Base-by-base conservation (phyloP, 2,797 vertebrate genomes). In the Xenops minutus region DNA sequence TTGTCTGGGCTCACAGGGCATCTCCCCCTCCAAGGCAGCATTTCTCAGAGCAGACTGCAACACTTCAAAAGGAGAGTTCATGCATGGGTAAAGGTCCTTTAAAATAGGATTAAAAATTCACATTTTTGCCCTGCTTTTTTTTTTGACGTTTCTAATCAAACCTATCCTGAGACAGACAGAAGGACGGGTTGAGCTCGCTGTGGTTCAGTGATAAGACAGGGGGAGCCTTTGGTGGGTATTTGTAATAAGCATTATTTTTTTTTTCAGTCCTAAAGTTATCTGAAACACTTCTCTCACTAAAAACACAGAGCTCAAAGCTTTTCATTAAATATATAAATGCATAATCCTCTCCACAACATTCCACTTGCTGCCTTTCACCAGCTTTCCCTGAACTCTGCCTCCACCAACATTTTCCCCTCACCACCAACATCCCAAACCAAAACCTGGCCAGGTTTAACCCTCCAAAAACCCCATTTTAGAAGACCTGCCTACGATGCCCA, bases 51-150 rank as follows among this genome's bases (percentile, higher is more conserved):
- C 52, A 6, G 75, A 5, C 22, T 2, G 32, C 83, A 68, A 66
- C 66, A 78, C 92, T 95, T 95, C 93, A 94, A 96, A 95, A 80
- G 92, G 32, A 12, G 77, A 66, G 13, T 81, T 93, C 91, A 95
- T 0, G 62, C 92, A 78, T 86, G 85, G 92, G 37, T 88, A 92
- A 91, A 94, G 85, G 79, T 14, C 78, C 69, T 73, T 92, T 63
- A 81, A 92, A 91, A 95, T 26, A 76, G 92, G 87, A 94, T 97
- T 95, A 95, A 88, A 93, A 78, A 83, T 72, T 66, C 49, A 83
- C 76, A 19, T 93, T 89, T 96, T 62, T 17, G 36, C 29, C 82
- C 61, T 2, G 1, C 79, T 85, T 91, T 89, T 95, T 76, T 61
- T 82, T 46, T 46, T 10, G 61, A 62, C 12, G 0, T 59, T 85